Evolutionary conservation across 2,888 invertebrate genomes (phyloP), one percentile per base, ranked within the genome.

Genomic region (Stomorhina lunata): DNA sequence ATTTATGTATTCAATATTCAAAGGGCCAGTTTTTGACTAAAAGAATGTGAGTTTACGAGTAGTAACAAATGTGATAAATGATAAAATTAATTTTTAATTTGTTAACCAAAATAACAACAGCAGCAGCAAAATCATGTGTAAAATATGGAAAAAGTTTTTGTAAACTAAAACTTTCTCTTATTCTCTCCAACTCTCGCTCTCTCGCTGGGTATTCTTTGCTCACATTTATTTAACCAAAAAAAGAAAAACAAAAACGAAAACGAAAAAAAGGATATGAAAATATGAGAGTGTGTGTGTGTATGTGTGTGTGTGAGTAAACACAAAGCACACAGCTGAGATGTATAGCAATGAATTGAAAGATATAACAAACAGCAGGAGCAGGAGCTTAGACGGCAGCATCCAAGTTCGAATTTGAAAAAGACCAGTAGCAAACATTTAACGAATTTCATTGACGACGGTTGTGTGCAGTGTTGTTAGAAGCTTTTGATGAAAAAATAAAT

Each of bases 371-470:
- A 63, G 79, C 81, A 84, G 65, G 76, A 85, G 66, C 69, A 83
- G 75, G 57, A 79, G 81, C 69, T 50, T 37, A n/a, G 5, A 32
- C 61, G 22, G n/a, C 81, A 83, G 79, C 81, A 84, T 80, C 84
- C 68, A 73, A 63, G 50, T 72, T 76, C 80, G 71, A 71, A 71
- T 79, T 71, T 43, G 0, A 69, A 79, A 63, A 79, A 65, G 53
- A 80, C 68, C 68, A 69, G 80, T 37, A 82, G 84, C 88, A 89
- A 89, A 90, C 88, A 90, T 88, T 88, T 89, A 89, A 88, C 90
- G 89, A 90, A 88, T 88, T 89, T 90, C 90, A 87, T 89, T 88
- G 90, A 87, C 88, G 88, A 89, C 89, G 90, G 90, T 90, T 90
- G 90, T 90, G 88, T 89, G 86, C 88, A 81, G 84, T 83, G 86